Base-by-base conservation (phyloP, 2,888 invertebrate species). In the Drosophila antonietae region DNA sequence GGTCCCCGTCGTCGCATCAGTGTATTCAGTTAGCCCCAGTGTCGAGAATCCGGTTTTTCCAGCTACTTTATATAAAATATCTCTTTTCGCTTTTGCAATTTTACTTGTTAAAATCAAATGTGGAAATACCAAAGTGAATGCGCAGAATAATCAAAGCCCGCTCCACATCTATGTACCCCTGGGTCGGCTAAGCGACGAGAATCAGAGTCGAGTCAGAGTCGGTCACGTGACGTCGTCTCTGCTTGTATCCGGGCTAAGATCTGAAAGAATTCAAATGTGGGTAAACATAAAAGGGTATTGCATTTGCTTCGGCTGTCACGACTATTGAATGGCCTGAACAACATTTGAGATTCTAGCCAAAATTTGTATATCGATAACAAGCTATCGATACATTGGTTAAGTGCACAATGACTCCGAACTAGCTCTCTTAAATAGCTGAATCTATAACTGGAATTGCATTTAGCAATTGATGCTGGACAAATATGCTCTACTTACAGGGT, bases 211-310 rank as follows among this genome's bases (percentile, higher is more conserved):
- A 5, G 28, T 15, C 28, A 51, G 33, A 33, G 37, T 28, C 23
- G 35, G 78, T 63, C 73, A 72, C 59, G 56, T 51, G 64, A 71
- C 58, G 23, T 12, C 23, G 18, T 39, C 51, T 18, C 14, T 18
- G 12, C 15, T 15, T 31, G 51, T 47, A 62, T 57, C 75, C 58
- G 55, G 51, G 49, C 67, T 18, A 52, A 37, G 56, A 58, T 70
- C 61, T 43, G 10, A n/a, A 44, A 56, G 51, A 46, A 51, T 55
- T 49, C 33, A n/a, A 46, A 15, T 12, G 44, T 28, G 55, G 57
- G 33, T 37, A n/a, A 59, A 33, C 43, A 28, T 31, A 51, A 33
- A 8, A 12, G n/a, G 8, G 35, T 35, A 14, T 8, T 8, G 35
- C 4, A 35, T 14, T 8, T 14, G 52, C 31, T n/a, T 1, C 2